These are phyloP conservation scores for Eptesicus fuscus DNA, from an alignment of 2,113 vertebrate species.

Conservation along the genomic window DNA sequence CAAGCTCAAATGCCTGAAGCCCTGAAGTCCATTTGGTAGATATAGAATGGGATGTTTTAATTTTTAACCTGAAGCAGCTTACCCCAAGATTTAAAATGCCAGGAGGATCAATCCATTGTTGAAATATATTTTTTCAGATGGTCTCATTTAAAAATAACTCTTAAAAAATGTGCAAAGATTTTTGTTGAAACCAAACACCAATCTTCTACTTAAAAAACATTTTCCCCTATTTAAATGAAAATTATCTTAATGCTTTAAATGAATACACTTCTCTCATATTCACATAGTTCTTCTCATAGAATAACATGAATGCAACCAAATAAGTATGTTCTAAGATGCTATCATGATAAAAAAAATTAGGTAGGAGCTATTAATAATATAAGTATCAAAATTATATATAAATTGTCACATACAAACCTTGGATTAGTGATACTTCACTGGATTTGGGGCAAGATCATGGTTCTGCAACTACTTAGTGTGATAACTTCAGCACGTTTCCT, in stretches of 20 bases:
- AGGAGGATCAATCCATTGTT: constrained; percentile 68
- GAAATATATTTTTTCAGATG: constrained; percentile 70
- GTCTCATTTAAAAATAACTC: constrained; percentile 52
- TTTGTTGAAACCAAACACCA: constrained; percentile 48
- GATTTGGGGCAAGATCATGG: background rate
- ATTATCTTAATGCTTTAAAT: background rate
- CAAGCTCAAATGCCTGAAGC: constrained; percentile 75
- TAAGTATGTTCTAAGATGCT: background rate
- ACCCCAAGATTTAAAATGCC: constrained; percentile 69
- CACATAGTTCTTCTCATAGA: background rate
- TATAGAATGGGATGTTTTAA: constrained; percentile 70
- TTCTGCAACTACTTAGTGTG: background rate
- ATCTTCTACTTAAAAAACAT: background rate
- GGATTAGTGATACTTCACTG: background rate
- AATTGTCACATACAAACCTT: background rate
- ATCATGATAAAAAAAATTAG: background rate
- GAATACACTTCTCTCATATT: background rate
- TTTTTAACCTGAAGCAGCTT: constrained; percentile 75
- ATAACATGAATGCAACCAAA: background rate
- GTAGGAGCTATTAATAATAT: background rate
- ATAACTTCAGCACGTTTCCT: background rate
- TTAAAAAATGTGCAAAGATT: constrained; percentile 42
- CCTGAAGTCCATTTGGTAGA: constrained; percentile 71
- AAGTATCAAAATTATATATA: background rate
- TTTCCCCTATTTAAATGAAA: background rate